Base-by-base conservation (phyloP, 2,113 vertebrate species). In the human (Homo sapiens) region DNA sequence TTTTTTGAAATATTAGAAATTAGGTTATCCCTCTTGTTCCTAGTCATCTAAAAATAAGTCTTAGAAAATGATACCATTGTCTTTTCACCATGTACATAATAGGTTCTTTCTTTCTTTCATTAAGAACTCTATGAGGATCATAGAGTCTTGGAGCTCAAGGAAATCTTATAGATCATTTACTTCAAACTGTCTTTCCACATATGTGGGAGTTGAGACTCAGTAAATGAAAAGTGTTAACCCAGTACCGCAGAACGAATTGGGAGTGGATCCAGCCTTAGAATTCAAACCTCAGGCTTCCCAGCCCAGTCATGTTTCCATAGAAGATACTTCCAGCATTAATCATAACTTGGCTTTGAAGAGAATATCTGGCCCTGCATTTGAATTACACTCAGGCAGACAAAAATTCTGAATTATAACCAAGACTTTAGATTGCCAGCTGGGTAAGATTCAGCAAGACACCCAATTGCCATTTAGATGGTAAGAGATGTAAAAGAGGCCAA, bases 371-470 rank as follows among this genome's bases (percentile, higher is more conserved):
- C 9, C 76, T 80, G 6, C 23, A 20, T 89, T 86, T 89, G 48
- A 96, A 80, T 94, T 76, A 70, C 59, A 95, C 83, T 96, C 70
- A 25, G 61, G 13, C 12, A 92, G 73, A 89, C 18, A 92, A 85
- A 91, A 93, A 35, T 92, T 93, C n/a, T 90, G 87, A 97, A 88
- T 90, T 92, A 92, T 45, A 89, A 96, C 40, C 43, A 87, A 78
- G 9, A 94, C 14, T 86, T 83, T 30, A 86, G 25, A 45, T n/a
- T 88, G 79, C 86, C 79, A 97, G 40, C 68, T 95, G 80, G 38
- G 75, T 66, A 82, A 88, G 43, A 76, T 94, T 96, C 59, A 86
- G 6, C 59, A 89, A 95, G 86, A 78, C 5, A 73, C 17, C 86
- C 45, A 79, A 40, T 73, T 95, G 45, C 27, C 93, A 94, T 86